Evolutionary conservation across 2,888 invertebrate species (phyloP), one percentile per base, ranked within the genome.

Genomic region (Tridacna crocea): DNA sequence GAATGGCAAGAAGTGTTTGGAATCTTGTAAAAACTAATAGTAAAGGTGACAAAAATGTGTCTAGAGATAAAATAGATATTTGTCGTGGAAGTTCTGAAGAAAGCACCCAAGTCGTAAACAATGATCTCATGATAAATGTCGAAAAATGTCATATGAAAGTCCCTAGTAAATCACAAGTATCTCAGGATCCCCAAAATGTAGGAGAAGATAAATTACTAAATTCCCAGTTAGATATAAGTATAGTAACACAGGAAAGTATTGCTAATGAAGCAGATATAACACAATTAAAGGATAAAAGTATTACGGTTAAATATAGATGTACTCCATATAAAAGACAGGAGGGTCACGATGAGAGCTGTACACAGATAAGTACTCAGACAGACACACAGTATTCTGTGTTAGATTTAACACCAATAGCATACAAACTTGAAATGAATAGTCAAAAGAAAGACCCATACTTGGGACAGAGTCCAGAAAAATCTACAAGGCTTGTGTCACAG

Each of bases 231-330:
- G 51, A 55, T 72, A 46, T 26, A 66, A 66, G 66, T 66, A n/a
- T 36, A 19, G 22, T 36, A 58, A 60, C 58, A 65, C 70, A 75
- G 68, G 47, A 22, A 47, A 22, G 13, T 0, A 48, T 36, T 24
- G 15, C n/a, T 3, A 36, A 70, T 46, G 58, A 74, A 24, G 55
- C 75, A 22, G 81, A 84, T 77, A 72, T 70, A 1, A 84, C 84
- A 8, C 81, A 72, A 46, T 51, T 84, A n/a, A 84, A 84, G 58
- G 84, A 84, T 51, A 47, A 46, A 70, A 81, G 77, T 22, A 36
- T 26, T 26, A 26, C 27, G 22, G 72, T 80, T 15, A 80, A 74
- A 27, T 80, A 76, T 58, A 75, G 80, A 55, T 84, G 84, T 74
- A 84, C 84, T 24, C 84, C 84, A 51, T 84, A 73, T 60, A 73